Conservation (phyloP, 2,113 vertebrate genomes). For the Athene cunicularia region DNA sequence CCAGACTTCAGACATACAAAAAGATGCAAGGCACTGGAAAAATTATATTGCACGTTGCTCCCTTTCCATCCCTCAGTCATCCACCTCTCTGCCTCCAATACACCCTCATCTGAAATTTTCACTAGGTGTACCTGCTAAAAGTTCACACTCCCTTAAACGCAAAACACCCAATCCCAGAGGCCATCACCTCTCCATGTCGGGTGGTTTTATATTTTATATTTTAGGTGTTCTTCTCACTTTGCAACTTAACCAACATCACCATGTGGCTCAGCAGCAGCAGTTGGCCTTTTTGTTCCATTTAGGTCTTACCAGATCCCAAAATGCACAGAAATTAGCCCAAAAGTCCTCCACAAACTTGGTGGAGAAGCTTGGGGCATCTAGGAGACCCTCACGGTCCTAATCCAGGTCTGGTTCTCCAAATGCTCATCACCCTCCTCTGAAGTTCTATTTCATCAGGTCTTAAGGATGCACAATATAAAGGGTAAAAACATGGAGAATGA, state of each 20-base stretch:
- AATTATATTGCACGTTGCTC: background rate
- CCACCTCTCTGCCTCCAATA: background rate
- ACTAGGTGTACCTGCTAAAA: background rate
- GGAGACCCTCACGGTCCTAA: background rate
- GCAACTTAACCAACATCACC: background rate
- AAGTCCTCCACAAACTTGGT: background rate
- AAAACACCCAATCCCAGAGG: background rate
- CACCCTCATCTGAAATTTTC: background rate
- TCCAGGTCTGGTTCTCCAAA: background rate
- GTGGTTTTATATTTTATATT: background rate
- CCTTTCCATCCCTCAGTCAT: background rate
- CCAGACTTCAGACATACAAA: background rate
- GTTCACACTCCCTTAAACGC: background rate
- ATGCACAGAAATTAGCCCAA: background rate
- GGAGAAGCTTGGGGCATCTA: background rate
- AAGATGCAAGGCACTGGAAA: background rate
- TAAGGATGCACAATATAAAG: fast-evolving
- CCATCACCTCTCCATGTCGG: background rate
- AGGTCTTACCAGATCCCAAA: background rate
- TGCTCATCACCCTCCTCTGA: background rate
- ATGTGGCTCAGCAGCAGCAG: background rate
- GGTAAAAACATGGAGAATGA: background rate
- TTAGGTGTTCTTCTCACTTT: background rate
- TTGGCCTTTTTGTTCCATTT: background rate
- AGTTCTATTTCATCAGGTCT: background rate